These are phyloP conservation scores for Abscondita cerata DNA, from an alignment of 2,888 invertebrate species.

Conservation along the genomic window DNA sequence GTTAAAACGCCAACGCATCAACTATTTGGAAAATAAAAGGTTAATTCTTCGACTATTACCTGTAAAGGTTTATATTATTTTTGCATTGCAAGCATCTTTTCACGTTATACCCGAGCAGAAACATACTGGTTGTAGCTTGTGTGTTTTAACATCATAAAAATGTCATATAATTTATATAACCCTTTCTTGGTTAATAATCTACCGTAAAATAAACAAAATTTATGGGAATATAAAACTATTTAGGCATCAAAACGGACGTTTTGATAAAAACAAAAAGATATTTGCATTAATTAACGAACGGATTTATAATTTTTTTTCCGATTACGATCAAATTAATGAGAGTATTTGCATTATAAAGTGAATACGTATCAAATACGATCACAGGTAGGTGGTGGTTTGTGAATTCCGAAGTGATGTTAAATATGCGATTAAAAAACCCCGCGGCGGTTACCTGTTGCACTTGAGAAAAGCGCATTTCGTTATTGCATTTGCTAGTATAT, in stretches of 20 bases:
- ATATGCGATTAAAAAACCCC: slow-evolving; percentile 37
- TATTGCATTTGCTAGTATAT: no score
- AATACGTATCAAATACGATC: slow-evolving; percentile 17
- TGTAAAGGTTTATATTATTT: slow-evolving; percentile 17
- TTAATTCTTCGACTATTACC: not conserved
- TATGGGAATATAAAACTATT: slow-evolving; percentile 52
- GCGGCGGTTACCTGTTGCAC: slow-evolving; percentile 45
- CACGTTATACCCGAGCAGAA: slow-evolving; percentile 41
- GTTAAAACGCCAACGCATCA: no score
- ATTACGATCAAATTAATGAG: slow-evolving; percentile 38
- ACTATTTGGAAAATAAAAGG: not conserved
- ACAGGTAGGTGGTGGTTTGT: slow-evolving; percentile 23
- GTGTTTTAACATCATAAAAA: slow-evolving; percentile 51
- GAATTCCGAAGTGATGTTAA: slow-evolving; percentile 18
- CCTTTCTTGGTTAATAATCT: slow-evolving; percentile 24
- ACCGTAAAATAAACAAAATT: slow-evolving; percentile 45
- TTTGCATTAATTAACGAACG: slow-evolving; percentile 49
- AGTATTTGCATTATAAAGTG: slow-evolving; percentile 31
- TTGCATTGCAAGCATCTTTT: slow-evolving; percentile 32
- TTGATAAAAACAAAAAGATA: slow-evolving; percentile 49
- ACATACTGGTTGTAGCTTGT: slow-evolving; percentile 40
- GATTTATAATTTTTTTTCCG: slow-evolving; percentile 36
- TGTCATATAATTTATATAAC: slow-evolving; percentile 47
- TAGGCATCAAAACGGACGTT: slow-evolving; percentile 44
- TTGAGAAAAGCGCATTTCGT: slow-evolving; percentile 20